Evolutionary conservation across 1,140 invertebrate genomes (phyloP), one percentile per base, ranked within the genome.

Genomic region (Sycophaga agraensis): DNA sequence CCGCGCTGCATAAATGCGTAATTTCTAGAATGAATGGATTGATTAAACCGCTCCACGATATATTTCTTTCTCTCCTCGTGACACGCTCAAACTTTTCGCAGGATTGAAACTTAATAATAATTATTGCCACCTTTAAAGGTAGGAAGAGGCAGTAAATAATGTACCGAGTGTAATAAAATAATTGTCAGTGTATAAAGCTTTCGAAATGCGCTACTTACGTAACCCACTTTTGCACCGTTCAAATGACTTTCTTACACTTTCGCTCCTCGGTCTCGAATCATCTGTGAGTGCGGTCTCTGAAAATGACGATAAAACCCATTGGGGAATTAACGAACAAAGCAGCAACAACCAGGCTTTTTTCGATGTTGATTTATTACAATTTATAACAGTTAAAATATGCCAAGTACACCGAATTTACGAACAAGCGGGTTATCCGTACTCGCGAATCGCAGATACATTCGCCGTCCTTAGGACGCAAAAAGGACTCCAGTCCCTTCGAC

Each of bases 311-410:
- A n/a, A n/a, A n/a, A n/a, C n/a, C n/a, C n/a, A n/a, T n/a, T n/a
- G n/a, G n/a, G n/a, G n/a, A n/a, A n/a, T 11, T 31, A 31, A 31
- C 11, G 11, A 31, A 11, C 5, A 31, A 31, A 31, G 28, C 28
- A 31, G 4, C 11, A 31, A n/a, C n/a, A n/a, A n/a, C n/a, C n/a
- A n/a, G 4, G 11, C 48, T 22, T 53, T 64, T 53, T 50, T 56
- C 45, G 11, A 60, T 56, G 66, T 71, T 72, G 68, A 67, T 70
- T 66, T 67, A 49, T 57, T 72, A 65, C 66, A 67, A 68, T 66
- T 61, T 66, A 54, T 61, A 73, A 70, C 66, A 70, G 51, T 71
- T 70, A 73, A 66, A 69, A 66, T 70, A 71, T 58, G 54, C 45
- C 53, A 65, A 72, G 59, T 73, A 70, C 67, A 68, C 57, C 65